phyloP scores from a whole-genome alignment of 1,140 invertebrate species.

The Diploscapter pachys region DNA sequence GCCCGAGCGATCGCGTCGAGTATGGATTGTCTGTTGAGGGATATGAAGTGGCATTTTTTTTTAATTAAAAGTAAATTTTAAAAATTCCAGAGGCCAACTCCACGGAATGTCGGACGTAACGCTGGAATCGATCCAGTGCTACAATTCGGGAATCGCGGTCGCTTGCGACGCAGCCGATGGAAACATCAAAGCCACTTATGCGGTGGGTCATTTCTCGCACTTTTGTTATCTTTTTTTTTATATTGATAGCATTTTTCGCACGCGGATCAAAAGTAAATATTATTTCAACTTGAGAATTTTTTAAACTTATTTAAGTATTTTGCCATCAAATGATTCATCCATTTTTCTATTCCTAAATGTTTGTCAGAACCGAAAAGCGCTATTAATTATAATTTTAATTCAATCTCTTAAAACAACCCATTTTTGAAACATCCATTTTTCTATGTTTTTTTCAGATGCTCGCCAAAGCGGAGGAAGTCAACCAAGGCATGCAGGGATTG shows the following conservation, averaged over 20 bases:
- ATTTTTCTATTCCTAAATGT: background rate
- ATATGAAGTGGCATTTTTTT: slow-evolving; percentile 7
- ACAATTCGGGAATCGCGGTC: slow-evolving; percentile 30
- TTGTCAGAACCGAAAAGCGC: background rate
- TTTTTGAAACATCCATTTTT: background rate
- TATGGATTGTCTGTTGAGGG: slow-evolving; percentile 27
- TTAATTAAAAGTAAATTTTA: background rate
- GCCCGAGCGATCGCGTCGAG: slow-evolving; percentile 27
- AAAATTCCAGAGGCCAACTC: slow-evolving; percentile 27
- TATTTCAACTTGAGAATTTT: background rate
- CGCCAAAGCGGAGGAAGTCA: slow-evolving; percentile 40
- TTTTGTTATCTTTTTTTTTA: background rate
- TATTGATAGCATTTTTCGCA: background rate
- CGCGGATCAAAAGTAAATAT: background rate
- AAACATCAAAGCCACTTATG: slow-evolving; percentile 35
- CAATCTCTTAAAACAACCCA: background rate
- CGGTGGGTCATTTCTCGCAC: slow-evolving; percentile 6
- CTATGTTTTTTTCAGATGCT: slow-evolving; percentile 26
- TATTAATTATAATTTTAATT: no score
- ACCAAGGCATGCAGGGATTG: slow-evolving; percentile 17
- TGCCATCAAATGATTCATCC: background rate
- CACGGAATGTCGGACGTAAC: slow-evolving; percentile 38
- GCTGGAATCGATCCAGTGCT: slow-evolving; percentile 34
- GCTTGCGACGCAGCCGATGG: slow-evolving; percentile 36
- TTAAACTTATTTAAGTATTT: background rate